Evolutionary conservation across 2,797 vertebrate species (phyloP), one percentile per base, ranked within the genome.

Genomic region (Hybognathus amarus): DNA sequence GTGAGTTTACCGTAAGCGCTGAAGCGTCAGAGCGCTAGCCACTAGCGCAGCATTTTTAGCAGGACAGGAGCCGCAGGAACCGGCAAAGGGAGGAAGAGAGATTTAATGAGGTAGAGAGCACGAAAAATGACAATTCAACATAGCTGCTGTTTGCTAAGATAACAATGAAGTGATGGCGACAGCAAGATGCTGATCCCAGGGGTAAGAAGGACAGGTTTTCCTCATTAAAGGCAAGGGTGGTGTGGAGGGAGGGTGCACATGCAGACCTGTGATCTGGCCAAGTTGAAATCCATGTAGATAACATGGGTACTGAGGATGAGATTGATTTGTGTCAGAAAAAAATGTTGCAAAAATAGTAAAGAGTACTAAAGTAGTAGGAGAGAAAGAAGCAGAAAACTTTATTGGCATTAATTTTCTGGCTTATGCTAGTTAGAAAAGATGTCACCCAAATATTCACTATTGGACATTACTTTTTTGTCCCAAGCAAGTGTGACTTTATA

Each of bases 1-100:
- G 76, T 75, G 85, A 86, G 88, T 86, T 88, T 86, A 87, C 82
- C 66, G 67, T 85, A 86, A 83, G 80, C 87, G 56, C 70, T 84
- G 85, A 73, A 79, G 85, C 83, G 66, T 47, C n/a, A 63, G 73
- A 79, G 82, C 59, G 75, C 84, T 84, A 87, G 85, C 69, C 80
- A 84, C 85, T 77, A 85, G 69, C 2, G n/a, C 82, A 85, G 84
- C 73, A 86, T 85, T 87, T 89, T 85, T 75, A 77, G 66, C 66
- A 83, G 82, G 76, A 78, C 74, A 90, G 86, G 40, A 68, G 27
- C 56, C 56, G 52, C 40, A 38, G 54, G 77, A 74, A 56, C 69
- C 13, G 5, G 73, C 52, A 74, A 67, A 77, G 67, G 77, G 70
- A 85, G 85, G 85, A 85, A 78, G 52, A 66, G 64, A 50, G 59